phyloP scores from a whole-genome alignment of 2,888 invertebrate genomes.

The Chrysodeixis includens region DNA sequence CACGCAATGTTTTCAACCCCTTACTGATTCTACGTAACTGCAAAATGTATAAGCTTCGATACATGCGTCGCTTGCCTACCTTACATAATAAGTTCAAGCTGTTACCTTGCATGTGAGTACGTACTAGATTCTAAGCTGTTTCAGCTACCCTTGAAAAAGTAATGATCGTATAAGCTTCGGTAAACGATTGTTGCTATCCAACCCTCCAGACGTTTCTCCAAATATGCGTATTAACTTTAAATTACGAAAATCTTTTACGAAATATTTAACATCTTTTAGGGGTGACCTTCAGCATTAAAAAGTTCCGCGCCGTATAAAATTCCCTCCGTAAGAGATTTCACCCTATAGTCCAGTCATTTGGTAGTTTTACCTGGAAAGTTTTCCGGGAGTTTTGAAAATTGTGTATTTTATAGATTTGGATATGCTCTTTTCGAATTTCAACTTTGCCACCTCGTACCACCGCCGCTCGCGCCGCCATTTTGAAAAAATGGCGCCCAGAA shows the following conservation, averaged over 20 bases:
- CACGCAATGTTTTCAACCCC: constrained; percentile 76
- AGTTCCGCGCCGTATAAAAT: constrained; percentile 55
- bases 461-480: no score
- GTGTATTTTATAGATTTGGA: no score
- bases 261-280: constrained; percentile 57
- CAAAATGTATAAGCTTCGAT: constrained; percentile 68
- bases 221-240: constrained; percentile 42
- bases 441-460: no score
- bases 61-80: constrained; percentile 54
- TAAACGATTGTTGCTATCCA: constrained; percentile 32
- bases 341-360: no score
- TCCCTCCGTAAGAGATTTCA: constrained; percentile 56
- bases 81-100: constrained; percentile 72
- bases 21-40: constrained; percentile 62
- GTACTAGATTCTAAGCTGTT: constrained; percentile 28
- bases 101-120: constrained; percentile 53
- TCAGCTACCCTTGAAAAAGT: constrained; percentile 35
- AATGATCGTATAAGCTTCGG: constrained; percentile 20
- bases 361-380: no score
- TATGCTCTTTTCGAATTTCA: no score
- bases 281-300: constrained; percentile 60
- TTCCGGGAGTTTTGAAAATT: no score
- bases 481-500: no score
- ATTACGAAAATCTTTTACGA: constrained; percentile 40
- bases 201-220: constrained; percentile 16